These are phyloP conservation scores for Rhombomys opimus DNA, from an alignment of 2,113 vertebrate genomes.

Conservation along the genomic window DNA sequence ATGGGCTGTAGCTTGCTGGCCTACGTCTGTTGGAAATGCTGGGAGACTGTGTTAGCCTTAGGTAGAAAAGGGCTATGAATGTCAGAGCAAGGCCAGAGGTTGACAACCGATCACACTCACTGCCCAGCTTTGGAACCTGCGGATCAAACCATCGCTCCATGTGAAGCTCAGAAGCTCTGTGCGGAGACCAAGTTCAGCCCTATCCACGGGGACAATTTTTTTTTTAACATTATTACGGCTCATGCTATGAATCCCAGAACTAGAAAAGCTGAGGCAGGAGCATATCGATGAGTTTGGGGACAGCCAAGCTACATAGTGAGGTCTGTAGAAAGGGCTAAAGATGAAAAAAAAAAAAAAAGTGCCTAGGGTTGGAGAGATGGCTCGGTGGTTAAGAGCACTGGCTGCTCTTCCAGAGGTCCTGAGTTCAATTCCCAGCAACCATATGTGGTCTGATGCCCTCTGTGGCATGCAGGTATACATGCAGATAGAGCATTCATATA, in stretches of 20 bases:
- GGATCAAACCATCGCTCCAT: neutral
- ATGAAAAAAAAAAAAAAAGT: neutral
- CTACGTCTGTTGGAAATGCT: neutral
- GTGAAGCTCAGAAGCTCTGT: neutral
- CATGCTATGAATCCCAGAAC: neutral
- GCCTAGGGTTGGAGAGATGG: no score
- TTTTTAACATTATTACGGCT: neutral
- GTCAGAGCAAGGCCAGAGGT: neutral
- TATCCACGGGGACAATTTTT: neutral
- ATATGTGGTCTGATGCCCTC: no score
- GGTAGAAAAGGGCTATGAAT: neutral
- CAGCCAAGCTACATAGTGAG: neutral
- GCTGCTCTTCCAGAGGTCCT: no score
- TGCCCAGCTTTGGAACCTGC: neutral
- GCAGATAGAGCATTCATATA: no score
- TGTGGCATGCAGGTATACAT: no score
- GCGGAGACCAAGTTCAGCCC: neutral
- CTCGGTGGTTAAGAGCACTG: no score
- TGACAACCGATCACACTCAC: no score
- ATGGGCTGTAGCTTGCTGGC: neutral
- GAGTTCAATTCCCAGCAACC: no score
- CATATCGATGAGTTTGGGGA: neutral
- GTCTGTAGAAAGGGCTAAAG: neutral
- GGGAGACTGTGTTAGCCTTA: neutral
- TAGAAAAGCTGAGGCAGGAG: neutral